Conservation (phyloP, 2,888 invertebrate species). For the Drosophila anceps region DNA sequence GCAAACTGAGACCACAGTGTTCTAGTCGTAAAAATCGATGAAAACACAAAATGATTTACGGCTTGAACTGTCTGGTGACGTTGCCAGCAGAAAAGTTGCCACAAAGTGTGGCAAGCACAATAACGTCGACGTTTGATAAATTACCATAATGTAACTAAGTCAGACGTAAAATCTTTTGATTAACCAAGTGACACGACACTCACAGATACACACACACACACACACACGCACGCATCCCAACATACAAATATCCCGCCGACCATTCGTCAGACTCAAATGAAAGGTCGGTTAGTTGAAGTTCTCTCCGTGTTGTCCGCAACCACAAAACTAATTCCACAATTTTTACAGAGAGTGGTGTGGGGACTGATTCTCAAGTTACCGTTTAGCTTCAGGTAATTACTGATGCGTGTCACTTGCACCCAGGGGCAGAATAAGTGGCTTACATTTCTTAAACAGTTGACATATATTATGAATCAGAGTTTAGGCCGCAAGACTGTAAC, state of each 20-base stretch:
- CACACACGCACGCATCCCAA: background rate
- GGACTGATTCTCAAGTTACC: constrained; percentile 35
- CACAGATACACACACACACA: background rate
- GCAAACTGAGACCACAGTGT: constrained; percentile 37
- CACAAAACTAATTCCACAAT: constrained; percentile 21
- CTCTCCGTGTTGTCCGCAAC: constrained; percentile 10
- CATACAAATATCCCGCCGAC: constrained; percentile 20
- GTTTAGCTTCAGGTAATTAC: constrained; percentile 56
- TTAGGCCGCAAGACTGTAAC: no score
- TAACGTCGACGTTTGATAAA: constrained; percentile 68
- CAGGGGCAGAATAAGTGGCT: background rate
- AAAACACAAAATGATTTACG: constrained; percentile 64
- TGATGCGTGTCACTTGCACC: constrained; percentile 23
- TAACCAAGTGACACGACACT: constrained; percentile 50
- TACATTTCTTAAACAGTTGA: background rate
- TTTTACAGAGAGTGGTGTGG: constrained; percentile 12
- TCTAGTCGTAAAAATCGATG: constrained; percentile 61
- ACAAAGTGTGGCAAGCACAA: constrained; percentile 40
- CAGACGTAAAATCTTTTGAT: constrained; percentile 81
- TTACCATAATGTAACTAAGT: constrained; percentile 78
- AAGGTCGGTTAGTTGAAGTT: constrained; percentile 35
- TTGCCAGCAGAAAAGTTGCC: constrained; percentile 52
- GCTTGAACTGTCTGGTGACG: constrained; percentile 40
- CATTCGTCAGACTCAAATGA: constrained; percentile 59
- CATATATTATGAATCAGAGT: no score